phyloP scores from a whole-genome alignment of 2,113 vertebrate genomes.

The Motacilla alba region DNA sequence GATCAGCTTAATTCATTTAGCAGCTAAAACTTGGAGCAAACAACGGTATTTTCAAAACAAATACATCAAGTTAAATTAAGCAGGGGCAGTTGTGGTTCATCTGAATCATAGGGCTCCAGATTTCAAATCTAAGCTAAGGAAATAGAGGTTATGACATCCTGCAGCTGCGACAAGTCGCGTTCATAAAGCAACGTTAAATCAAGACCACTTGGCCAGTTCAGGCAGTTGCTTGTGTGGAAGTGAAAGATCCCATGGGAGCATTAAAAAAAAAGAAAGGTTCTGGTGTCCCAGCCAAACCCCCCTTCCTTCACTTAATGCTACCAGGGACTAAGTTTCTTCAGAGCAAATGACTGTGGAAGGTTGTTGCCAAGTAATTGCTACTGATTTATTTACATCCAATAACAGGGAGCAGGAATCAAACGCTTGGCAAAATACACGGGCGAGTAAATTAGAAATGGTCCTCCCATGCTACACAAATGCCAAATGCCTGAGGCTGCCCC shows the following conservation, averaged over 20 bases:
- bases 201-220: not conserved
- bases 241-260: slow-evolving; percentile 32
- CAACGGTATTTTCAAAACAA: slow-evolving; percentile 26
- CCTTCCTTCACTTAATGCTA: not conserved
- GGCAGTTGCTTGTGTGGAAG: slow-evolving; percentile 31
- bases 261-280: not conserved
- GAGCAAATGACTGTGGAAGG: not conserved
- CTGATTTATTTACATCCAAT: slow-evolving; percentile 28
- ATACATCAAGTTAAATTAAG: not conserved
- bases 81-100: not conserved
- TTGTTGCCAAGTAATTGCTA: not conserved
- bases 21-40: not conserved
- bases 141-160: slow-evolving; percentile 50
- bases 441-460: not conserved
- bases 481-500: not conserved
- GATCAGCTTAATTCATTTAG: slow-evolving; percentile 2
- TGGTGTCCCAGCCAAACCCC: slow-evolving; percentile 27
- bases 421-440: not conserved
- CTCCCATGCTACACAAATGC: not conserved
- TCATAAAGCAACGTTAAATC: slow-evolving; percentile 34
- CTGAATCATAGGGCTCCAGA: slow-evolving; percentile 14
- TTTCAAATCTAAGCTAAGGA: slow-evolving; percentile 35
- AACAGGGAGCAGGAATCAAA: not conserved
- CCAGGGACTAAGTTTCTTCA: not conserved
- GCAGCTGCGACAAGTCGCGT: slow-evolving; percentile 26